Evolutionary conservation across 2,888 invertebrate genomes (phyloP).

Genomic region (Ochropleura plecta): DNA sequence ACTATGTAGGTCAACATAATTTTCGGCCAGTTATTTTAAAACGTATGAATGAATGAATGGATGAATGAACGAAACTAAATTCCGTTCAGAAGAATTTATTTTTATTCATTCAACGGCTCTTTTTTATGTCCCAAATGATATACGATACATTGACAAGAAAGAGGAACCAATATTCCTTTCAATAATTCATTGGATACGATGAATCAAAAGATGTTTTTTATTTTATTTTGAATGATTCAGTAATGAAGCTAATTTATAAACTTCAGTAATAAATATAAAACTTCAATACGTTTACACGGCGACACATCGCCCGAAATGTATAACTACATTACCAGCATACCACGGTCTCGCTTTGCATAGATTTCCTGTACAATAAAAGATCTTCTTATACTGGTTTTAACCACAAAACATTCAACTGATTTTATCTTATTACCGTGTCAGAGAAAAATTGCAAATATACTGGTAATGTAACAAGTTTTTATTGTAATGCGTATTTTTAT

Average conservation of each 20-base stretch:
- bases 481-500: constrained; percentile 32
- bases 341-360: no score
- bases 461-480: constrained; percentile 51
- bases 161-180: constrained; percentile 21
- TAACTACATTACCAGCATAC: no score
- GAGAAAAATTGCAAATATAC: constrained; percentile 38
- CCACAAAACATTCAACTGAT: constrained; percentile 36
- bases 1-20: constrained; percentile 5
- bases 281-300: constrained; percentile 26
- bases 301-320: no score
- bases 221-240: constrained; percentile 38
- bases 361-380: no score
- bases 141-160: constrained; percentile 31
- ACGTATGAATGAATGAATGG: neutral
- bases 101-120: constrained; percentile 1
- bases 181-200: constrained; percentile 48
- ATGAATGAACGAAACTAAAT: constrained; percentile 31
- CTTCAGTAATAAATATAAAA: constrained; percentile 49
- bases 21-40: neutral
- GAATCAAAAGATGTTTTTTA: constrained; percentile 39
- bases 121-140: constrained; percentile 22
- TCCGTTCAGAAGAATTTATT: neutral
- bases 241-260: constrained; percentile 53
- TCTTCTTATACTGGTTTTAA: neutral
- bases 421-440: constrained; percentile 48